Percentiles rank a stretch among this genome's conserved stretches.
Conservation (phyloP, 1,140 invertebrate genomes). For the Ruditapes philippinarum region DNA sequence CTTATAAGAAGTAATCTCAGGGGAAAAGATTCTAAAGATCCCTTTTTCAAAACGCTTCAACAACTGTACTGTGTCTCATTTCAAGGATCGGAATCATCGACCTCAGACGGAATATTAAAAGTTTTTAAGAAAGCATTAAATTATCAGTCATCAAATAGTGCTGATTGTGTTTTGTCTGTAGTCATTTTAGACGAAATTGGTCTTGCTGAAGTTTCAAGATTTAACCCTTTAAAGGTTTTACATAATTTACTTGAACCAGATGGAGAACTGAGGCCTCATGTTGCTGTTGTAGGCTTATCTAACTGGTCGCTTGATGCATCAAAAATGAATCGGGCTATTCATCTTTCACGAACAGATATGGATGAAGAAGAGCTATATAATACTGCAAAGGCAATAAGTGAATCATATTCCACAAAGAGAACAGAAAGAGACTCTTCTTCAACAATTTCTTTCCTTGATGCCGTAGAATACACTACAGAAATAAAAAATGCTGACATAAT, state of each 20-base stretch:
- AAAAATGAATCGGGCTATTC: constrained; percentile 79
- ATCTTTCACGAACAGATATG: constrained; percentile 72
- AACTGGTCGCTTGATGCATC: constrained; percentile 81
- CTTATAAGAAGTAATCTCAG: constrained; percentile 77
- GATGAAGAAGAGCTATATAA: constrained; percentile 70
- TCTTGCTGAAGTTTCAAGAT: constrained; percentile 72
- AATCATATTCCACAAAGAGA: not conserved
- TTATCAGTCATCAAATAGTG: constrained; percentile 67
- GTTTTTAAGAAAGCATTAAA: constrained; percentile 72
- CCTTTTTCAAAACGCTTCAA: constrained; percentile 76
- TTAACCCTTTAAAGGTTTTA: constrained; percentile 71
- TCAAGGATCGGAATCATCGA: constrained; percentile 75
- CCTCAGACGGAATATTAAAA: constrained; percentile 75
- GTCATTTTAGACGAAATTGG: constrained; percentile 79
- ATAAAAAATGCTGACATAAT: not conserved
- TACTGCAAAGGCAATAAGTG: constrained; percentile 67
- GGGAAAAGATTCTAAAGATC: constrained; percentile 72
- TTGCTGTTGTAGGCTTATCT: constrained; percentile 79
- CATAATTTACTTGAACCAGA: constrained; percentile 74
- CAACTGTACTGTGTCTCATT: constrained; percentile 75
- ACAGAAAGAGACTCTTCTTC: not conserved
- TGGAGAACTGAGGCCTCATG: constrained; percentile 51
- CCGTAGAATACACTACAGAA: not conserved
- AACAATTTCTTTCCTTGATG: not conserved
- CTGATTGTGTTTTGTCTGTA: constrained; percentile 71